Percentiles rank a stretch among this genome's conserved stretches.
Conservation (phyloP, 1,140 invertebrate species). For the Drosophila grimshawi region DNA sequence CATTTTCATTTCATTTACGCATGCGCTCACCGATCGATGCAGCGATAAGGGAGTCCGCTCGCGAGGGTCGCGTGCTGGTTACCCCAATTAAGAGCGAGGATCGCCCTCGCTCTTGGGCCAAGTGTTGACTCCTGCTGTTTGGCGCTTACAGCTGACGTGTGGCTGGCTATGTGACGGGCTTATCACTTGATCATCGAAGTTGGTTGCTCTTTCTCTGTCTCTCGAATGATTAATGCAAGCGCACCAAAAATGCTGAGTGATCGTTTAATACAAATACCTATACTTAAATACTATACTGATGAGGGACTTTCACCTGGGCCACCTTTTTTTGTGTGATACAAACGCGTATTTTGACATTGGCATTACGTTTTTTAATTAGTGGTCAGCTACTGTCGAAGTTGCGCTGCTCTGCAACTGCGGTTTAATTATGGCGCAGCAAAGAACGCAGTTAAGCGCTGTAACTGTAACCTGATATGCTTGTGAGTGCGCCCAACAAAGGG, state of each 20-base stretch:
- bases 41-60: constrained; percentile 55
- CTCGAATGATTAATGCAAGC: constrained; percentile 63
- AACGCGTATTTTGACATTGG: constrained; percentile 57
- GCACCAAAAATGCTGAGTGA: constrained; percentile 62
- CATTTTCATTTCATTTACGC: constrained; percentile 83
- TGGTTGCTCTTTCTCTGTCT: not conserved
- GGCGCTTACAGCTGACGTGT: constrained; percentile 80
- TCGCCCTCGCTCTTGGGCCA: constrained; percentile 49
- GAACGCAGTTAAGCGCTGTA: constrained; percentile 56
- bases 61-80: constrained; percentile 47
- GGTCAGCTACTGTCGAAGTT: constrained; percentile 43
- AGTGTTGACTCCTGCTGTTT: constrained; percentile 79
- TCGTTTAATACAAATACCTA: constrained; percentile 58
- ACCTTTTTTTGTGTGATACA: not conserved
- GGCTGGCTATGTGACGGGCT: constrained; percentile 67
- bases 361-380: constrained; percentile 72
- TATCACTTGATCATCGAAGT: constrained; percentile 67
- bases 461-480: constrained; percentile 76
- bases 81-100: constrained; percentile 53
- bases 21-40: constrained; percentile 65
- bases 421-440: constrained; percentile 49
- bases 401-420: constrained; percentile 58
- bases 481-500: constrained; percentile 69
- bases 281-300: not conserved
- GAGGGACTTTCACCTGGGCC: constrained; percentile 51